phyloP scores from a whole-genome alignment of 2,888 invertebrate genomes.

The Watsonalla cultraria region DNA sequence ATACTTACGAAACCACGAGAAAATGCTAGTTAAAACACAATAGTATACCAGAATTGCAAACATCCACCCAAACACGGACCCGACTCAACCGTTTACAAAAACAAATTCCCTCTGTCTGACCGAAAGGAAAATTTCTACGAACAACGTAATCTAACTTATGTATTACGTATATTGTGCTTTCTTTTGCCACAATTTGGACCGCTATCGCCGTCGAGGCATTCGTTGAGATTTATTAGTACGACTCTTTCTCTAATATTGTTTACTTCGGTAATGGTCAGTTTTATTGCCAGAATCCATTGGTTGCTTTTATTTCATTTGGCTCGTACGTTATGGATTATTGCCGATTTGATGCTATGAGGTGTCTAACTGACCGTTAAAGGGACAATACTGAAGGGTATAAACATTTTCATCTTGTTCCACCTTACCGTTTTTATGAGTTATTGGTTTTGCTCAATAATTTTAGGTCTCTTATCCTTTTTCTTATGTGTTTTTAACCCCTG shows the following conservation, averaged over 20 bases:
- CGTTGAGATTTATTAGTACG: conserved; percentile 60
- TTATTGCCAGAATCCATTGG: conserved; percentile 58
- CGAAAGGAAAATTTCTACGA: conserved; percentile 29
- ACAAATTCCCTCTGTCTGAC: conserved; percentile 22
- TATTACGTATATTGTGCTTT: conserved; percentile 48
- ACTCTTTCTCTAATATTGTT: conserved; percentile 71
- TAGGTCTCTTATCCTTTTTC: no score
- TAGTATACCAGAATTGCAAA: not conserved
- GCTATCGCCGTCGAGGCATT: conserved; percentile 59
- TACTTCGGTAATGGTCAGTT: conserved; percentile 66
- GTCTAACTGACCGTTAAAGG: conserved; percentile 5
- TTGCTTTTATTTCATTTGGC: conserved; percentile 54
- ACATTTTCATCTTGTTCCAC: not conserved
- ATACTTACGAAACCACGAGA: not conserved
- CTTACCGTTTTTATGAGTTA: not conserved
- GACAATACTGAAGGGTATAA: not conserved
- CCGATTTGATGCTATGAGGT: conserved; percentile 6
- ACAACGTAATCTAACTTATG: conserved; percentile 49
- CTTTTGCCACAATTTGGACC: conserved; percentile 59
- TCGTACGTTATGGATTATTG: conserved; percentile 38
- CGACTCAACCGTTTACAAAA: conserved; percentile 16
- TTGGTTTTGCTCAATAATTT: not conserved
- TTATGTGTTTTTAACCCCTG: no score
- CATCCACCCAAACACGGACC: conserved; percentile 2
- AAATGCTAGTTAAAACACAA: not conserved